phyloP scores from a whole-genome alignment of 1,140 invertebrate genomes.

The Arctopsyche grandis region DNA sequence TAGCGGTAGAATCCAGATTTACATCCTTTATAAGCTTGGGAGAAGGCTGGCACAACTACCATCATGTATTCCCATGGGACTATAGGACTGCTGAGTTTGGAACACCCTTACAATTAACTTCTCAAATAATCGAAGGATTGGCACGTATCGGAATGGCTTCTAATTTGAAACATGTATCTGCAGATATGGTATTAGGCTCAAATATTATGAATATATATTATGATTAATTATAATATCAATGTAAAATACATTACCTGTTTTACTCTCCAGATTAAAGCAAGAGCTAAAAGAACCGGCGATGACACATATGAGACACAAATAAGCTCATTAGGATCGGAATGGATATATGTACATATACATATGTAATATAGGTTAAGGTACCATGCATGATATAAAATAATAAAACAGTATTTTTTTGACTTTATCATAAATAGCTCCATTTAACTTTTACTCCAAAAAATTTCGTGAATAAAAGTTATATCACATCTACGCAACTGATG shows the following conservation, averaged over 20 bases:
- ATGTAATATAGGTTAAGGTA: no score
- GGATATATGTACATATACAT: no score
- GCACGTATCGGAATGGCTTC: slow-evolving; percentile 69
- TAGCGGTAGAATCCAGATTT: slow-evolving; percentile 68
- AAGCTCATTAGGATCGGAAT: no score
- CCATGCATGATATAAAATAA: no score
- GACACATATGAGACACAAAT: neutral
- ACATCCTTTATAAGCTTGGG: slow-evolving; percentile 67
- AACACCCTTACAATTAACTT: slow-evolving; percentile 62
- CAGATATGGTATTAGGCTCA: slow-evolving; percentile 61
- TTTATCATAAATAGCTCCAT: no score
- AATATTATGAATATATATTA: neutral
- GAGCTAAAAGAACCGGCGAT: slow-evolving; percentile 9
- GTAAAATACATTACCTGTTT: neutral
- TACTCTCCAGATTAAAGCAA: neutral
- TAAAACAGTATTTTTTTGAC: no score
- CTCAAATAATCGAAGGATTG: slow-evolving; percentile 65
- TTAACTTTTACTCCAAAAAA: no score
- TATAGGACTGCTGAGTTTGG: slow-evolving; percentile 72
- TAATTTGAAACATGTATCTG: slow-evolving; percentile 69
- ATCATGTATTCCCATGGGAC: slow-evolving; percentile 82
- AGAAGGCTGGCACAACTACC: slow-evolving; percentile 85
- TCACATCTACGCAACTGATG: no score
- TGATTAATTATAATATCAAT: neutral
- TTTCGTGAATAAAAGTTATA: no score